These are phyloP conservation scores for Sardina pilchardus DNA, from an alignment of 2,113 vertebrate genomes.

Conservation along the genomic window DNA sequence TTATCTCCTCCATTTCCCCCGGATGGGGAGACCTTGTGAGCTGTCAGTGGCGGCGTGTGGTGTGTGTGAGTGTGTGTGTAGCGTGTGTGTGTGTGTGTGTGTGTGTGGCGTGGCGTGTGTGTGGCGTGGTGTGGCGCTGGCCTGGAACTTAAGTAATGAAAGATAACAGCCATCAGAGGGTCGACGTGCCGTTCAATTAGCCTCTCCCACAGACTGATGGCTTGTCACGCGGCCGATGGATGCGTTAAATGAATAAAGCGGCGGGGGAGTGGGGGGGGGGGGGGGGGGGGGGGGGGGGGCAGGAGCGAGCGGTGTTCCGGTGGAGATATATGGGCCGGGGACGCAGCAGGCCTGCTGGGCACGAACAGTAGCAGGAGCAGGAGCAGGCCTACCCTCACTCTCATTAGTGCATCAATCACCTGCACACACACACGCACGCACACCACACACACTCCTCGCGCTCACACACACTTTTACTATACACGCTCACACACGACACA, in stretches of 20 bases:
- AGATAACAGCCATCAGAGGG: slow-evolving; percentile 90
- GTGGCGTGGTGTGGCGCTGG: too few relatives aligned
- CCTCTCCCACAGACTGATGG: slow-evolving; percentile 86
- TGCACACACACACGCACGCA: not conserved
- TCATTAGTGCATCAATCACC: slow-evolving; percentile 35
- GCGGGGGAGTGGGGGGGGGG: too few relatives aligned
- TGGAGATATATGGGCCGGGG: slow-evolving; percentile 84
- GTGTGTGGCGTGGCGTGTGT: too few relatives aligned
- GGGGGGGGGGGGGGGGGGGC: too few relatives aligned
- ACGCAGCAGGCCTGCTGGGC: slow-evolving; percentile 84
- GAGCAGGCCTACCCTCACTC: slow-evolving; percentile 76
- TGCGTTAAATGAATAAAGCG: slow-evolving; percentile 88
- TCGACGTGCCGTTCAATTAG: slow-evolving; percentile 91
- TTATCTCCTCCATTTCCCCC: slow-evolving; percentile 62
- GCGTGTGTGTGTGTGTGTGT: too few relatives aligned
- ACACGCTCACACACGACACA: not conserved
- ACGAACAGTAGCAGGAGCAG: slow-evolving; percentile 71
- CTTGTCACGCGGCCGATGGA: slow-evolving; percentile 85
- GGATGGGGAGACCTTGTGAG: slow-evolving; percentile 66
- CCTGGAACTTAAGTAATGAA: slow-evolving; percentile 79
- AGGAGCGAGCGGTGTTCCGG: slow-evolving; percentile 72
- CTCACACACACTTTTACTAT: not conserved
- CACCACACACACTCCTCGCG: slow-evolving; percentile 13
- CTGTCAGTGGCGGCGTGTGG: too few relatives aligned
- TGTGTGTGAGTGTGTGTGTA: too few relatives aligned